Base-by-base conservation (phyloP, 2,888 invertebrate species). In the Plutella xylostella region DNA sequence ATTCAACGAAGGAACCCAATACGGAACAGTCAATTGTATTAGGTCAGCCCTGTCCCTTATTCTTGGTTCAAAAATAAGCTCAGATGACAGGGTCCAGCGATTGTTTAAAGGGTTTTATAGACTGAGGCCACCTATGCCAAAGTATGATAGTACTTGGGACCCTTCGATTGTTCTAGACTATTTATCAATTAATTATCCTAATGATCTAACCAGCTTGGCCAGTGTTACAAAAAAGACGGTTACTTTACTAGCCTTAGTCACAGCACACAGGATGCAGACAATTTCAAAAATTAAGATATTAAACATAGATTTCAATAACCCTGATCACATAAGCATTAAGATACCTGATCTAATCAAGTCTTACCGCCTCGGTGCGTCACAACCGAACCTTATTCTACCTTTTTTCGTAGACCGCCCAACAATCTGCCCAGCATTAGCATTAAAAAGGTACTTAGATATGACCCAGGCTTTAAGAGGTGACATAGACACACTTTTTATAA, bases 11-110 rank as follows among this genome's bases (percentile, higher is more conserved):
- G 48, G 50, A 11, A 42, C 42, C 11, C 33, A 37, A 9, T 48
- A 50, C 17, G 45, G 50, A 1, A 48, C 48, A n/a, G 11, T 50
- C 18, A 48, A 48, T 22, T 39, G 34, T 30, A 37, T 25, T 20
- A 20, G 45, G 12, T 48, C 48, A 15, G 50, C 46, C 4, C 14
- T 48, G 6, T 21, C 39, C 7, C 21, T 46, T 17, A 38, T 50
- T 15, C 11, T 43, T 2, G 34, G 18, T 6, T 5, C 31, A 14
- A 28, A 45, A 9, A 21, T 45, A 18, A 28, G 38, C 11, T 20
- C n/a, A 9, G 30, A 41, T 34, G 35, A 41, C 41, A n/a, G 31
- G 7, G 4, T 42, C 5, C 11, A 17, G n/a, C 9, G 42, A n/a
- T 31, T 42, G 5, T 20, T 42, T 12, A 42, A 42, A 31, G 42